Evolutionary conservation across 2,113 vertebrate species (phyloP).

Genomic region (Neogobius melanostomus): DNA sequence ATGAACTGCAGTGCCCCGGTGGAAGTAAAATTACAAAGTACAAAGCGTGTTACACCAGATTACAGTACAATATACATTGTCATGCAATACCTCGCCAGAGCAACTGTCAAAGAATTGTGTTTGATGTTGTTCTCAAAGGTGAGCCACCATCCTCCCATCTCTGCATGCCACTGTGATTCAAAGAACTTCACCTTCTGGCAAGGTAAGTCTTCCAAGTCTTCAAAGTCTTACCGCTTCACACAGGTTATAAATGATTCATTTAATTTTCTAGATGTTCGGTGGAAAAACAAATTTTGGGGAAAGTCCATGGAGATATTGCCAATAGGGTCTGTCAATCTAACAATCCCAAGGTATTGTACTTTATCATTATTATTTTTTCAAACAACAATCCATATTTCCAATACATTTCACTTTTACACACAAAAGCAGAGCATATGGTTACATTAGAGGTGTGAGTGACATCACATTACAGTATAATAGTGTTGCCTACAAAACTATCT

Average conservation of each 20-base stretch:
- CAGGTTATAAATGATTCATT: too few species aligned
- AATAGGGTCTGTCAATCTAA: slow-evolving; percentile 91
- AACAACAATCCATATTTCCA: not conserved
- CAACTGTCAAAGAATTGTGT: slow-evolving; percentile 39
- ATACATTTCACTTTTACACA: not conserved
- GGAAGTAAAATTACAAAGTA: too few species aligned
- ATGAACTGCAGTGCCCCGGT: too few species aligned
- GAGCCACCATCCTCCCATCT: slow-evolving; percentile 98
- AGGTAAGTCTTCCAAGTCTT: slow-evolving; percentile 78
- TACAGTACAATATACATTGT: not conserved
- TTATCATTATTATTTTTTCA: not conserved
- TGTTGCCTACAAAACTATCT: not conserved
- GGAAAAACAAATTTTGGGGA: slow-evolving; percentile 99
- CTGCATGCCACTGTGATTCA: slow-evolving; percentile 98
- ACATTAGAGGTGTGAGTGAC: too few species aligned
- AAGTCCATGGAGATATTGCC: slow-evolving; percentile 99
- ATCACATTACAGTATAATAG: too few species aligned
- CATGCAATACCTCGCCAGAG: slow-evolving; percentile 1
- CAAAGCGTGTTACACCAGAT: not conserved
- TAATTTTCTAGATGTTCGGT: slow-evolving; percentile 88
- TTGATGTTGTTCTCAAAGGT: slow-evolving; percentile 79
- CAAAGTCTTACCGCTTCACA: not conserved
- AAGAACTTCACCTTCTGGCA: slow-evolving; percentile 99
- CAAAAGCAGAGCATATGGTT: not conserved
- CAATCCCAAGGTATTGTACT: slow-evolving; percentile 87